Evolutionary conservation across 2,113 vertebrate genomes (phyloP), one percentile per base, ranked within the genome.

Genomic region (Loxodonta africana): DNA sequence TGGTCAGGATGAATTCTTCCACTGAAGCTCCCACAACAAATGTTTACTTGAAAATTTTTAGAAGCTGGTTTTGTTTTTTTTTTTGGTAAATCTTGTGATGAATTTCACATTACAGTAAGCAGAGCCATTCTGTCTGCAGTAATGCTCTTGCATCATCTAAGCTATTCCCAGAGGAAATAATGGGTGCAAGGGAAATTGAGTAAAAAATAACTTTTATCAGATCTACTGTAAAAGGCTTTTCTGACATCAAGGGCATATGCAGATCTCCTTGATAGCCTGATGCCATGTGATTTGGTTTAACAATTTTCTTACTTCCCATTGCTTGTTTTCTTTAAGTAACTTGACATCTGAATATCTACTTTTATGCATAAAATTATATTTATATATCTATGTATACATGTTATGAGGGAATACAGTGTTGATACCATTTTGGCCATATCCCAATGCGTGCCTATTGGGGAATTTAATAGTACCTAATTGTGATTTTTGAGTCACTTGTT

Each of bases 91-190:
- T 91, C 81, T 57, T 86, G 37, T 94, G 82, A 97, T 97, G 77
- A 98, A 96, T 98, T 98, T 77, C 95, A n/a, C 97, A 97, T 96
- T 97, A 89, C 90, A 73, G 86, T 94, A 98, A 98, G 71, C 51
- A 96, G 93, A 98, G 97, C 85, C 37, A 96, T 97, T 97, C 88
- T 97, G 86, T 97, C 96, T 97, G 95, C 96, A 95, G 41, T 73
- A 94, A 25, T 83, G 77, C 82, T 97, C 51, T 97, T 97, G 69
- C 80, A 90, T 97, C 83, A 96, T 83, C 0, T 85, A 92, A 96
- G 91, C 67, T 96, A 96, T 97, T 97, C 96, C 83, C 88, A 97
- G 83, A 89, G 95, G 86, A 98, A 97, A 96, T 97, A 94, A 91
- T 93, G 73, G 80, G 53, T 92, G 33, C 94, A 96, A 97, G 74